phyloP scores from a whole-genome alignment of 1,140 invertebrate genomes.

The Drosophila sucinea region DNA sequence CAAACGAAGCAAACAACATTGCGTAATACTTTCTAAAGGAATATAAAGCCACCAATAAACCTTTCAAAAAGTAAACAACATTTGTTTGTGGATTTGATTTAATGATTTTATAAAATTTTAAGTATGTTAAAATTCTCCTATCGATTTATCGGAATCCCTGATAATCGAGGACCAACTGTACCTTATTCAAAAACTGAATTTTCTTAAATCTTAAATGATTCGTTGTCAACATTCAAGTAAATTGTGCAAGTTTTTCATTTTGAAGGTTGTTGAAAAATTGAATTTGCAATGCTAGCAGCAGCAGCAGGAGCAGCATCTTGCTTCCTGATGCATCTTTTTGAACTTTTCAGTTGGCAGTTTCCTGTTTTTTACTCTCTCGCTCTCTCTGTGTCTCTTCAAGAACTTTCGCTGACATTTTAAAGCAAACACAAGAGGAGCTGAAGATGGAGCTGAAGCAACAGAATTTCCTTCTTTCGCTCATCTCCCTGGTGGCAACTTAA shows the following conservation, averaged over 20 bases:
- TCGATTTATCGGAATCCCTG: no score
- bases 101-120: no score
- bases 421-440: constrained; percentile 26
- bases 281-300: neutral
- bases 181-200: no score
- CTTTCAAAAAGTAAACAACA: no score
- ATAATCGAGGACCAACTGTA: no score
- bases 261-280: constrained; percentile 5
- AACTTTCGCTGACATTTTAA: constrained; percentile 59
- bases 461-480: constrained; percentile 18
- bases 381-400: constrained; percentile 1
- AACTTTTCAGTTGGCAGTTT: constrained; percentile 34
- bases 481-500: constrained; percentile 16
- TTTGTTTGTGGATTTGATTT: no score
- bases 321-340: constrained; percentile 24
- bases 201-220: neutral
- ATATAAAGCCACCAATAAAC: no score
- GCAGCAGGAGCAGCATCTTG: neutral
- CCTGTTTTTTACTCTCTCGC: constrained; percentile 5
- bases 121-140: no score
- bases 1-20: no score
- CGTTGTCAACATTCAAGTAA: neutral
- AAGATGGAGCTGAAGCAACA: constrained; percentile 19
- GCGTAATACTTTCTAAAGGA: no score
- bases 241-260: neutral